Conservation (phyloP, 2,888 invertebrate species). For the Liposcelis brunnea region DNA sequence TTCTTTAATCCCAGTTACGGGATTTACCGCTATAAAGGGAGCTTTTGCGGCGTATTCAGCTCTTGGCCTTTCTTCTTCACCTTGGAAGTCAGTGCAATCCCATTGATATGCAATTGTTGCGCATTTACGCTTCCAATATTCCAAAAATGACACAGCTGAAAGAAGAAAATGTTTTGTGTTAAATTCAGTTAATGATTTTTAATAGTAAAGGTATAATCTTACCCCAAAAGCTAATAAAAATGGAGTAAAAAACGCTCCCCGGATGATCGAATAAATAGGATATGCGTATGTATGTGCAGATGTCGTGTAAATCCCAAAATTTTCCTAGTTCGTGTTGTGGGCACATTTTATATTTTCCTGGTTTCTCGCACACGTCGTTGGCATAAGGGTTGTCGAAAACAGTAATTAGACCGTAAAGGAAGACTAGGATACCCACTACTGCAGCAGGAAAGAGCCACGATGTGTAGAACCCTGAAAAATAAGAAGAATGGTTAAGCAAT, state of each 20-base stretch:
- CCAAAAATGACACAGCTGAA: conserved; percentile 35
- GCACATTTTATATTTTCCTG: conserved; percentile 32
- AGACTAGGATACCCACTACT: conserved; percentile 35
- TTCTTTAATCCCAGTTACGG: conserved; percentile 35
- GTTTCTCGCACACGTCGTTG: conserved; percentile 31
- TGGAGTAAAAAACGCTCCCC: conserved; percentile 35
- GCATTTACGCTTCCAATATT: conserved; percentile 38
- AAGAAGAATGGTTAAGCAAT: too few species aligned
- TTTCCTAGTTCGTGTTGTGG: conserved; percentile 33
- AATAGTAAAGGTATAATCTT: conserved; percentile 14
- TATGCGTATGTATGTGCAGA: conserved; percentile 31
- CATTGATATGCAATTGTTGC: conserved; percentile 36
- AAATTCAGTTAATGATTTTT: background rate
- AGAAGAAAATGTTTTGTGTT: too few species aligned
- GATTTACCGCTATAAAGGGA: conserved; percentile 31
- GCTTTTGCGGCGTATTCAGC: conserved; percentile 36
- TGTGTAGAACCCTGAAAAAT: conserved; percentile 28
- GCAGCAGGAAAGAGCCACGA: conserved; percentile 37
- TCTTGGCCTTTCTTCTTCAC: conserved; percentile 35
- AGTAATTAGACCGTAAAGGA: conserved; percentile 32
- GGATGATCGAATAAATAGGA: conserved; percentile 37
- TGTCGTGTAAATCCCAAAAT: conserved; percentile 34
- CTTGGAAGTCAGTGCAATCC: conserved; percentile 36
- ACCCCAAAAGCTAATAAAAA: conserved; percentile 38
- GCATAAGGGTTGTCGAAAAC: conserved; percentile 29